Conservation (phyloP, 30 jellyfish, hydroid and myxozoan species). For the Sanderia malayensis region DNA sequence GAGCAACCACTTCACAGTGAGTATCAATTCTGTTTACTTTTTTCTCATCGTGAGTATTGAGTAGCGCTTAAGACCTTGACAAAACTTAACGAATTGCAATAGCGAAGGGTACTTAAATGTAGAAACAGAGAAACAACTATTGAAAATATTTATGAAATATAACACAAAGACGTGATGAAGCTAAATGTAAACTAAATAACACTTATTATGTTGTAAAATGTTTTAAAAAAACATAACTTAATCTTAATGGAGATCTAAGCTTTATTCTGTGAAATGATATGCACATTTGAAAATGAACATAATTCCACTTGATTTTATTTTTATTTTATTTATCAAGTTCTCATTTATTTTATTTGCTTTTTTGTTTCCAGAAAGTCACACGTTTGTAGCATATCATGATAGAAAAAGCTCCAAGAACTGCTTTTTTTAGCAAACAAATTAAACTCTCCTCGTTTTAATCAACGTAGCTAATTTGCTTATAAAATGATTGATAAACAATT, state of each 20-base stretch:
- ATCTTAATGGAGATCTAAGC: neutral
- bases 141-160: too few species aligned
- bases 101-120: too few species aligned
- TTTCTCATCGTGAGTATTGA: too few species aligned
- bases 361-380: conserved; percentile 32
- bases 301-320: neutral
- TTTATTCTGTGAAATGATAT: neutral
- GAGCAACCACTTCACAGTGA: conserved; percentile 7
- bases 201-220: neutral
- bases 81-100: too few species aligned
- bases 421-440: neutral
- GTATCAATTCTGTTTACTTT: too few species aligned
- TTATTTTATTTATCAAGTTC: neutral
- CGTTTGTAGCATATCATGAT: conserved; percentile 45
- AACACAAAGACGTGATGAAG: too few species aligned
- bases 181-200: neutral
- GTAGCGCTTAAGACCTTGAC: too few species aligned
- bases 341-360: too few species aligned
- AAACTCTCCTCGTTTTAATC: neutral
- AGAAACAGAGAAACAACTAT: too few species aligned
- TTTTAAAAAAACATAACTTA: neutral
- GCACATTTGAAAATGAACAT: neutral
- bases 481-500: too few species aligned
- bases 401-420: neutral
- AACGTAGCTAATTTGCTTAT: neutral